phyloP scores from a whole-genome alignment of 1,140 invertebrate genomes.

The Sarcophaga peregrina region DNA sequence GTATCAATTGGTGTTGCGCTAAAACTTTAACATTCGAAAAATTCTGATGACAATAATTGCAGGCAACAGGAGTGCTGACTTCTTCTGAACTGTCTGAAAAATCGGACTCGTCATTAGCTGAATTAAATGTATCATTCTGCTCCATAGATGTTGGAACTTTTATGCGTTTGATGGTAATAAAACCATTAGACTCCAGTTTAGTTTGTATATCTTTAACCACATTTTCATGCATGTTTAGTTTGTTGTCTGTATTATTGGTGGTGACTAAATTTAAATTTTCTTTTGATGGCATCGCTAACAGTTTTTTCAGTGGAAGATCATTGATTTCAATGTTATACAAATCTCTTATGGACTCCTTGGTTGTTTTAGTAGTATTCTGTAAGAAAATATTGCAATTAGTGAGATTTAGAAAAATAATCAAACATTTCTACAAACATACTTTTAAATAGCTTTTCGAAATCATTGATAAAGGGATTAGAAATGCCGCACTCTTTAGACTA shows the following conservation, averaged over 20 bases:
- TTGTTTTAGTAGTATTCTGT: conserved; percentile 23
- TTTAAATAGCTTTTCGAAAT: too few relatives aligned
- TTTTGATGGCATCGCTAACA: background rate
- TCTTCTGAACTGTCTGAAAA: background rate
- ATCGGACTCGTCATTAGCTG: background rate
- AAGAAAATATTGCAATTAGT: too few relatives aligned
- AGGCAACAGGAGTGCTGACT: background rate
- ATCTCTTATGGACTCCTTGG: conserved; percentile 26
- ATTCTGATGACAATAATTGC: conserved; percentile 22
- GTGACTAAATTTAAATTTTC: background rate
- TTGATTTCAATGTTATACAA: conserved; percentile 31
- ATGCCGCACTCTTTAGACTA: too few relatives aligned
- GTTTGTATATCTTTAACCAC: conserved; percentile 32
- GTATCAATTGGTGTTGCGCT: conserved; percentile 46
- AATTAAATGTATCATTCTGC: background rate
- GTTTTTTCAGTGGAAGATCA: background rate
- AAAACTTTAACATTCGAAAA: conserved; percentile 22
- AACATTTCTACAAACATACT: too few relatives aligned
- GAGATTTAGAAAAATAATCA: too few relatives aligned
- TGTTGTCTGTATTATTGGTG: background rate
- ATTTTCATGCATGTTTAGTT: background rate
- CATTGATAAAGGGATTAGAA: too few relatives aligned
- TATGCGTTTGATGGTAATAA: conserved; percentile 19
- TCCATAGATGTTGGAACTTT: conserved; percentile 5
- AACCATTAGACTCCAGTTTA: conserved; percentile 10